A percentile compares a stretch with the other conserved stretches of the same genome.
Conservation (phyloP, 2,797 vertebrate species). For the Delichon dasypus region DNA sequence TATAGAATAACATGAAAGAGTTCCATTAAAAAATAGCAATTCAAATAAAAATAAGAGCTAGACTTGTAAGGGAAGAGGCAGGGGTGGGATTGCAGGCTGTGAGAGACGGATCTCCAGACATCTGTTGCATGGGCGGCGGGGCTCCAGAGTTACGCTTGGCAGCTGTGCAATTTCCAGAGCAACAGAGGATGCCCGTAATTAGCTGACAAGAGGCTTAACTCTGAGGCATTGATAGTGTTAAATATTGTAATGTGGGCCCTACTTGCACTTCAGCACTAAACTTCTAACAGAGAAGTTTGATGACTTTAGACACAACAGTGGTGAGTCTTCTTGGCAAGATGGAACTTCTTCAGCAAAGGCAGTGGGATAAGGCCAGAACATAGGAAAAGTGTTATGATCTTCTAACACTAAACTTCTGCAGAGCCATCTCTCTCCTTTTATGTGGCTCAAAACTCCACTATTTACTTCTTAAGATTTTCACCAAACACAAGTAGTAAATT, state of each 20-base stretch:
- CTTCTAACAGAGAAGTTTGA: too few species aligned
- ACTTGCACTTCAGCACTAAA: not conserved
- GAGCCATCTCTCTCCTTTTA: not conserved
- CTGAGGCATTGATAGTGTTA: not conserved
- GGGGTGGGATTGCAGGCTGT: not conserved
- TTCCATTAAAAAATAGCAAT: rapidly evolving
- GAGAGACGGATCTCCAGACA: not conserved
- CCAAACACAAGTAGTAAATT: not conserved
- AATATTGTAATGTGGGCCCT: not conserved
- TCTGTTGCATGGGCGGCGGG: not conserved
- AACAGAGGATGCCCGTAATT: not conserved
- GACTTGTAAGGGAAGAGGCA: not conserved
- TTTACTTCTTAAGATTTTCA: not conserved
- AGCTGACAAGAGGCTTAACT: not conserved
- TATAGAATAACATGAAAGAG: not conserved
- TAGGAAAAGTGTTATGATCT: not conserved
- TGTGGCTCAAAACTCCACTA: not conserved
- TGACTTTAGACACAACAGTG: not conserved
- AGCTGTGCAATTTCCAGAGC: not conserved
- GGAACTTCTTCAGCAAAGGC: not conserved
- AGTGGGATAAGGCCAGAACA: not conserved
- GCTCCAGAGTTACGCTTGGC: not conserved
- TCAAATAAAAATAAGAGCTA: not conserved
- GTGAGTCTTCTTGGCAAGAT: not conserved
- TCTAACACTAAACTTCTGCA: too few species aligned